Evolutionary conservation across 2,797 vertebrate species (phyloP).

Genomic region (Limnodromus scolopaceus): DNA sequence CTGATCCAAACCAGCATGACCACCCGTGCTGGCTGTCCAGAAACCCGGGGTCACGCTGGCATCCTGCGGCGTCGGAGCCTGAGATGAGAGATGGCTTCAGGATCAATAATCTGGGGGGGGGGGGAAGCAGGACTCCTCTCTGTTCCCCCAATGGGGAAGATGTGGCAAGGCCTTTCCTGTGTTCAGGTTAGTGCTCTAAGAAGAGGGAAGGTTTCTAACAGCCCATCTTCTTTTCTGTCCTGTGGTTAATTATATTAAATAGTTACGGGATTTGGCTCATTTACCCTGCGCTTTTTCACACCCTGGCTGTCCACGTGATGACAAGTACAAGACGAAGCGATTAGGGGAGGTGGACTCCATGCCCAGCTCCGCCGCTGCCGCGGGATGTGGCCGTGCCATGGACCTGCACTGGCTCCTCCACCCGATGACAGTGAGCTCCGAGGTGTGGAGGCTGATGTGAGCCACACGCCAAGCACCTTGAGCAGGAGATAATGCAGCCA

Average conservation of each 20-base stretch:
- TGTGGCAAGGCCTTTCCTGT: neutral
- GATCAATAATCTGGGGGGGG: neutral
- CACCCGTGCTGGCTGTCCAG: neutral
- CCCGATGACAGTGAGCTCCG: fast-evolving
- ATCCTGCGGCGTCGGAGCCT: neutral
- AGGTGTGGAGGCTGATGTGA: fast-evolving
- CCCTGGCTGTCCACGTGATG: neutral
- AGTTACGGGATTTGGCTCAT: neutral
- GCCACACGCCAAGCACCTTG: fast-evolving
- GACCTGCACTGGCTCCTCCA: neutral
- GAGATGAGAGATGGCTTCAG: neutral
- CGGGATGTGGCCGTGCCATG: fast-evolving
- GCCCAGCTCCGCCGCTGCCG: neutral
- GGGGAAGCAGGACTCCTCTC: neutral
- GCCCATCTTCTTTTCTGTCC: neutral
- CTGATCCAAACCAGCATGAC: neutral
- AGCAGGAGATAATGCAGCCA: neutral
- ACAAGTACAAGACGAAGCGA: neutral
- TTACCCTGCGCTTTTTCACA: neutral
- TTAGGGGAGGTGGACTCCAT: neutral
- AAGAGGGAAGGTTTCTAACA: neutral
- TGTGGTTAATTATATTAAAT: neutral
- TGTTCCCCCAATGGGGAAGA: neutral
- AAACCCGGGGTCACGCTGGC: neutral
- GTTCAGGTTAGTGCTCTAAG: neutral